Conservation (phyloP, 1,140 invertebrate species). For the Tetramorium simillimum region DNA sequence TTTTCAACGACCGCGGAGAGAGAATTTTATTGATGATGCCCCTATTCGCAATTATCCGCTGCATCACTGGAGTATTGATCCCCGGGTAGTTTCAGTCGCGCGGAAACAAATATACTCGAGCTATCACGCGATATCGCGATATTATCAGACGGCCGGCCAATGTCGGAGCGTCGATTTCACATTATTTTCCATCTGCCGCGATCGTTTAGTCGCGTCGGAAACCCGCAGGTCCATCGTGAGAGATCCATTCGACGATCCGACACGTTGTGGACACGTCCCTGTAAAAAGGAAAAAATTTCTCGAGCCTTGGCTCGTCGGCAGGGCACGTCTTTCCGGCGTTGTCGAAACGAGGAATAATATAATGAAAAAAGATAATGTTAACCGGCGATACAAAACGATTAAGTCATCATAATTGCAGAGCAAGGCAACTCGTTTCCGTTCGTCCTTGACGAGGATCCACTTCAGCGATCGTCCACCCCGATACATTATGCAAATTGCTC, state of each 20-base stretch:
- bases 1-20: not conserved
- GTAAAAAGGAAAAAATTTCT: not conserved
- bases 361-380: not conserved
- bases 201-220: not conserved
- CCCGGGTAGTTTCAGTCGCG: not conserved
- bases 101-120: not conserved
- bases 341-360: not conserved
- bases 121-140: not conserved
- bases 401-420: conserved; percentile 61
- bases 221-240: not conserved
- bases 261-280: too few species aligned
- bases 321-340: not conserved
- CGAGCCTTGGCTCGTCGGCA: not conserved
- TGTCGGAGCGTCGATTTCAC: not conserved
- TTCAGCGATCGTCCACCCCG: conserved; percentile 60
- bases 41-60: conserved; percentile 31
- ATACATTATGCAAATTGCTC: conserved; percentile 64
- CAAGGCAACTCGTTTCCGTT: conserved; percentile 45
- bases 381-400: conserved; percentile 33
- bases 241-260: too few species aligned
- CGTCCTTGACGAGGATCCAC: conserved; percentile 66
- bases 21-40: conserved; percentile 36
- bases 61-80: conserved; percentile 34
- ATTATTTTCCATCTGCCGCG: not conserved
- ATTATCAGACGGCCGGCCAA: not conserved